Evolutionary conservation across 2,113 vertebrate genomes (phyloP), one percentile per base, ranked within the genome.

Genomic region (Lucifuga dentata): DNA sequence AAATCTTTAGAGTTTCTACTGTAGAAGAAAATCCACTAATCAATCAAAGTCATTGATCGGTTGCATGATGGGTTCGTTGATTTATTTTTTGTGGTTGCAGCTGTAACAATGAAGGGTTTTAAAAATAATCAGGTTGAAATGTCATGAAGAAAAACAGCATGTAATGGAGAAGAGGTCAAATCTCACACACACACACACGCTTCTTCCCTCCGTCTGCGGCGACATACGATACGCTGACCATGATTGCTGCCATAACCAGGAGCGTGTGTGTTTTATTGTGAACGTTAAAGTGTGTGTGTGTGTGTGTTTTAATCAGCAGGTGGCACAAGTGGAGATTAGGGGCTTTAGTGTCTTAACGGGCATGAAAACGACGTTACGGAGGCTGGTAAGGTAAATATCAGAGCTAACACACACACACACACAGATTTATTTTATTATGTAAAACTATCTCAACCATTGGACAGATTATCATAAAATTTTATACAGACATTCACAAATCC

Each of bases 271-370:
- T 4, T 10, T 55, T 17, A 43, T 15, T 32, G 56, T 59, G 16
- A 12, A 3, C 11, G 43, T 45, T 3, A 3, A 32, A 19, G 51
- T 24, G 39, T 41, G 36, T 20, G 39, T 35, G 38, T 24, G 68
- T 55, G 68, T n/a, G 70, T 57, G 82, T 74, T 94, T 92, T 95
- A 95, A 96, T 96, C 94, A 95, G 44, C 26, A 23, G 66, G 62
- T 38, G 38, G 78, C 39, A 61, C 41, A 58, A 82, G 75, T 40
- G 53, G 85, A 92, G 94, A 95, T 95, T 95, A 95, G 74, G 67
- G 80, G 93, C 91, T 92, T 93, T 90, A 77, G 64, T 79, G 93
- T 92, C 84, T 95, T 92, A 91, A 83, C 80, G 60, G 86, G 91
- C 94, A 92, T 92, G 93, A 93, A 83, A 68, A 81, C 43, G 48